A percentile compares a stretch with the other conserved stretches of the same genome.
These are phyloP conservation scores for Drosophila incognita DNA, from an alignment of 2,888 invertebrate genomes.

Conservation along the genomic window DNA sequence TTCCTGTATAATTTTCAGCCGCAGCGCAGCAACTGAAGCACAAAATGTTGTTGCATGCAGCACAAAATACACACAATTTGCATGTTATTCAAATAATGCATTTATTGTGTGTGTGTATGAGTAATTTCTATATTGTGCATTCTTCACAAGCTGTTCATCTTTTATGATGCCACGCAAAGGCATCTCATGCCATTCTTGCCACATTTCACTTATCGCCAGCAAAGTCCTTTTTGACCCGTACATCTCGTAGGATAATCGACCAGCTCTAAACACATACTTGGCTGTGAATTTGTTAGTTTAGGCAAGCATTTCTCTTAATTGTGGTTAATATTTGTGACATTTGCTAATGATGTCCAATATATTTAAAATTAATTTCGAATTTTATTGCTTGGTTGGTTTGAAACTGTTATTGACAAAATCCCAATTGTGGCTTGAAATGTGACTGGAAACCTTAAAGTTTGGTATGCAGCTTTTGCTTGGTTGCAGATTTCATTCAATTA, in stretches of 20 bases:
- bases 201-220: neutral
- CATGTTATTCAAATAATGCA: slow-evolving; percentile 44
- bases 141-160: neutral
- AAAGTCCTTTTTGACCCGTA: slow-evolving; percentile 13
- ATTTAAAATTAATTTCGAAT: neutral
- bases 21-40: slow-evolving; percentile 33
- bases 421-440: neutral
- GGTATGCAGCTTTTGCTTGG: neutral
- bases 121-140: neutral
- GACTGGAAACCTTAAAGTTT: neutral
- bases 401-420: neutral
- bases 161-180: slow-evolving; percentile 9
- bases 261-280: neutral
- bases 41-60: slow-evolving; percentile 37
- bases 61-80: slow-evolving; percentile 5
- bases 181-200: slow-evolving; percentile 2
- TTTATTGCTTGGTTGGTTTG: neutral
- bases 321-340: slow-evolving; percentile 2
- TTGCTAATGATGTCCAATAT: neutral
- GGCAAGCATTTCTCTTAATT: neutral
- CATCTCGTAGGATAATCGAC: neutral
- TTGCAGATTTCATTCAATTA: neutral
- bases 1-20: slow-evolving; percentile 66
- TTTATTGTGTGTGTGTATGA: neutral
- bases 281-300: neutral